These are phyloP conservation scores for Alexandromys fortis DNA, from an alignment of 2,113 vertebrate genomes.

Conservation along the genomic window DNA sequence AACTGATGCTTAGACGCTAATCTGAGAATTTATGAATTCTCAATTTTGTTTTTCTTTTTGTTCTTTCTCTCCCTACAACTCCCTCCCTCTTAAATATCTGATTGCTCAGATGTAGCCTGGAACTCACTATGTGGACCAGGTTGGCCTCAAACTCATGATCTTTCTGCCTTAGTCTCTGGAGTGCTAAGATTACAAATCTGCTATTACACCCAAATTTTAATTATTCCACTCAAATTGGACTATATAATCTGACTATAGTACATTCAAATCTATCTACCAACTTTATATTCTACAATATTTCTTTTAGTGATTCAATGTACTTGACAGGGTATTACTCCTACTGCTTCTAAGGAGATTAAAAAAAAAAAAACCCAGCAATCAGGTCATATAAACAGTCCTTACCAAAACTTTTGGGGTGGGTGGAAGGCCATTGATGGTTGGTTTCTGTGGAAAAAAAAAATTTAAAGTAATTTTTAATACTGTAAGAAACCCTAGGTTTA, in stretches of 20 bases:
- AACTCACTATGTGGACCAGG: not conserved
- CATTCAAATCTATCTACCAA: not conserved
- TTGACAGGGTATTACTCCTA: conserved; percentile 9
- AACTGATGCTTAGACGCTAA: not conserved
- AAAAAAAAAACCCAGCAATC: not conserved
- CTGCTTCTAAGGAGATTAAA: conserved; percentile 37
- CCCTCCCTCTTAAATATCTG: not conserved
- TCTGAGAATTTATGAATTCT: conserved; percentile 15
- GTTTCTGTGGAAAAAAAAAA: conserved; percentile 88
- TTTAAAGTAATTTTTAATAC: conserved; percentile 51
- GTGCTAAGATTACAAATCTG: not conserved
- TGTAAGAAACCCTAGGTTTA: not conserved
- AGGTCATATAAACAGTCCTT: conserved; percentile 82
- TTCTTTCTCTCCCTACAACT: not conserved
- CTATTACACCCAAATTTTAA: conserved; percentile 15
- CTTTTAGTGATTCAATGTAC: conserved; percentile 20
- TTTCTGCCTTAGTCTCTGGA: not conserved
- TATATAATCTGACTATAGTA: not conserved
- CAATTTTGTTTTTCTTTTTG: conserved; percentile 2
- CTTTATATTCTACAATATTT: conserved; percentile 38
- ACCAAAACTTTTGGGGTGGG: conserved; percentile 99
- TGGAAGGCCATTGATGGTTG: conserved; percentile 96
- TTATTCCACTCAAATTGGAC: not conserved
- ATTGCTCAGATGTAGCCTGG: not conserved
- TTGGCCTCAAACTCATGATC: not conserved